phyloP scores from a whole-genome alignment of 2,797 vertebrate genomes.

The Gadopsis marmoratus region DNA sequence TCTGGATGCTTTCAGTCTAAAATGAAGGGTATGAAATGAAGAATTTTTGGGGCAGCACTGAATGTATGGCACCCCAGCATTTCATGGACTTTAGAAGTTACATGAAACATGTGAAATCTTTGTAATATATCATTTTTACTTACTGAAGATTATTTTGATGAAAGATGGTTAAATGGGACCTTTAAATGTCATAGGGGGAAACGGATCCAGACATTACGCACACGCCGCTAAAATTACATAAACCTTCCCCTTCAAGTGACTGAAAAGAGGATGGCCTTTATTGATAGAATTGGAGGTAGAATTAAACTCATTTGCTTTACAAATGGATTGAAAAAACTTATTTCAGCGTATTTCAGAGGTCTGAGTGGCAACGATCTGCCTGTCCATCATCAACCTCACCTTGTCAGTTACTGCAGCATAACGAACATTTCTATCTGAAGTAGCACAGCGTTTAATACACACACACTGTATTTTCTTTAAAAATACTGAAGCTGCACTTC shows the following conservation, averaged over 20 bases:
- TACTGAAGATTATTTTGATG: background rate
- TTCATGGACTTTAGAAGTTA: background rate
- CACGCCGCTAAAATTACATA: background rate
- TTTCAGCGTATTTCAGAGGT: background rate
- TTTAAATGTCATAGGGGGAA: no score
- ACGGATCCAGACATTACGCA: background rate
- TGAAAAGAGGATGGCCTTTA: no score
- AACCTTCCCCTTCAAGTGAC: background rate
- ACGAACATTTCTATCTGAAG: background rate
- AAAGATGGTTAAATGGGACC: background rate
- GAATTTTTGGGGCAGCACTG: no score
- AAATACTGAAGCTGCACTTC: constrained; percentile 3
- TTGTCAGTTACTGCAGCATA: background rate
- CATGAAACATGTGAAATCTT: background rate
- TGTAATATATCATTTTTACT: background rate
- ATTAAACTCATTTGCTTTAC: no score
- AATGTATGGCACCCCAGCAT: no score
- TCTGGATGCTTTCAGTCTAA: background rate
- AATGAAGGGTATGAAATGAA: no score
- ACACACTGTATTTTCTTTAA: background rate
- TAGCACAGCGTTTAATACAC: background rate
- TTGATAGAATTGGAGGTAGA: background rate
- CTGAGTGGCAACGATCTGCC: background rate
- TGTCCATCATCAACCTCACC: constrained; percentile 17
- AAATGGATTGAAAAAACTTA: no score